Conservation (phyloP, 1,140 invertebrate species). For the Eumaeus atala region DNA sequence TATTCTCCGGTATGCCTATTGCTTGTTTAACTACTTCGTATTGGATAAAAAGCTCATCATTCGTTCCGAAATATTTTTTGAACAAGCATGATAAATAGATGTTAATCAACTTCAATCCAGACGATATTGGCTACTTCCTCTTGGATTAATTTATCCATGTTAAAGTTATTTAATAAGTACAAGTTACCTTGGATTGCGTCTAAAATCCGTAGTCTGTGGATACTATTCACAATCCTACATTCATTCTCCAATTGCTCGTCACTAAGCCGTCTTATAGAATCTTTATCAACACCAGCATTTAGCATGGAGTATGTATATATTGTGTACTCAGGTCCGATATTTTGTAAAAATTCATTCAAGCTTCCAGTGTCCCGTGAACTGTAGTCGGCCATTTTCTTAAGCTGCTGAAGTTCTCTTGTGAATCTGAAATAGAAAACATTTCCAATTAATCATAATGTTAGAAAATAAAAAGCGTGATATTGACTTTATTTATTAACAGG, state of each 20-base stretch:
- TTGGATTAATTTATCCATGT: no score
- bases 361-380: constrained; percentile 94
- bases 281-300: constrained; percentile 94
- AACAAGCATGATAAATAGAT: no score
- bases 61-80: no score
- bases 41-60: no score
- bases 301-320: constrained; percentile 98
- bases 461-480: not conserved
- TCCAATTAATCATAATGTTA: constrained; percentile 5
- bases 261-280: constrained; percentile 84
- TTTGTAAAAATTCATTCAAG: constrained; percentile 92
- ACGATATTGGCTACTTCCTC: no score
- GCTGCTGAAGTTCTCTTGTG: constrained; percentile 92
- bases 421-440: constrained; percentile 78
- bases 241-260: constrained; percentile 94
- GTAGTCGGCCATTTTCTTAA: constrained; percentile 98
- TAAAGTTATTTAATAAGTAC: no score
- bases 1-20: no score
- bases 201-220: constrained; percentile 92
- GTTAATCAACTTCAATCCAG: no score
- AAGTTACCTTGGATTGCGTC: constrained; percentile 87
- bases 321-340: constrained; percentile 91
- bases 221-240: constrained; percentile 94
- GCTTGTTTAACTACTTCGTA: no score
- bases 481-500: not conserved